Conservation (phyloP, 2,888 invertebrate species). For the Mesochorus sp. region DNA sequence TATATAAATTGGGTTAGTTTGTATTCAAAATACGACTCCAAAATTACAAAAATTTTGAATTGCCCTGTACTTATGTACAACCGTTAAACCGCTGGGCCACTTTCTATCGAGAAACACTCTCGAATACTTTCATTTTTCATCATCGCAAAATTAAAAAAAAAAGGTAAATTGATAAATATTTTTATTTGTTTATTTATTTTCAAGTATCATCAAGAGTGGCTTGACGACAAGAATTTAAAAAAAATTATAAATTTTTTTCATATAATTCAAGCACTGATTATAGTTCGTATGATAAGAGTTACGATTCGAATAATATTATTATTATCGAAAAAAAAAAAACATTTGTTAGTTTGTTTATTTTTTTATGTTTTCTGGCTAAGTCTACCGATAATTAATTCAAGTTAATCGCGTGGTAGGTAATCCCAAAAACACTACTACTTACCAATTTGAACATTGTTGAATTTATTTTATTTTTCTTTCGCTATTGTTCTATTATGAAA, state of each 20-base stretch:
- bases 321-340: no score
- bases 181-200: not conserved
- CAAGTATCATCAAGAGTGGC: not conserved
- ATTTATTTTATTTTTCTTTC: not conserved
- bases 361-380: no score
- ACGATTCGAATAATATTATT: no score
- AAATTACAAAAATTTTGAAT: not conserved
- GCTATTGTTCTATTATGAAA: constrained; percentile 19
- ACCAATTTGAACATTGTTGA: constrained; percentile 57
- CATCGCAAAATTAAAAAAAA: constrained; percentile 12
- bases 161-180: not conserved
- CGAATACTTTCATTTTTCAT: constrained; percentile 42
- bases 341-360: no score
- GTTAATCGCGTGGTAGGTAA: no score
- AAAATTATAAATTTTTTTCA: not conserved
- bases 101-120: constrained; percentile 42
- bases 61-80: not conserved
- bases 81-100: constrained; percentile 30
- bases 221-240: not conserved
- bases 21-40: no score
- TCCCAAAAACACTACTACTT: no score
- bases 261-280: not conserved
- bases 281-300: no score
- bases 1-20: no score
- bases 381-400: not conserved